Percentiles rank a stretch among this genome's conserved stretches.
These are phyloP conservation scores for Scaptodrosophila latifasciaeformis DNA, from an alignment of 2,888 invertebrate genomes.

Conservation along the genomic window DNA sequence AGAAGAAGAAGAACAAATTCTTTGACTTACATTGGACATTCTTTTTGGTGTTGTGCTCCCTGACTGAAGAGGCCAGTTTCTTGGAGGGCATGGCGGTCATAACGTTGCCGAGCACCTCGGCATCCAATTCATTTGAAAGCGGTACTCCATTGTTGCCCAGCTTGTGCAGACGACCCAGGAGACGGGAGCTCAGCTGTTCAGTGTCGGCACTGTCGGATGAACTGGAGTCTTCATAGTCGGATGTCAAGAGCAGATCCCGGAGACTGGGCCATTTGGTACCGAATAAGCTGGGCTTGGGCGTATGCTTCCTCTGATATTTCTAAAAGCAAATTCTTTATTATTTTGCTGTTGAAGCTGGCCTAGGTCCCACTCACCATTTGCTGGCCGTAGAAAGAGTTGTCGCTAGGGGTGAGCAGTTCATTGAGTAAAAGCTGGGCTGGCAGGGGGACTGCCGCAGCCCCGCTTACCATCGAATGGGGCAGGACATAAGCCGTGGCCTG, in stretches of 20 bases:
- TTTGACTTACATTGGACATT: conserved; percentile 71
- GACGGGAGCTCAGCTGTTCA: conserved; percentile 36
- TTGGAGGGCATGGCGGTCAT: conserved; percentile 51
- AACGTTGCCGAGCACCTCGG: conserved; percentile 28
- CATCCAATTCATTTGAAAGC: conserved; percentile 1
- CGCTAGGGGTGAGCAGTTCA: conserved; percentile 43
- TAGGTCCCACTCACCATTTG: conserved; percentile 39
- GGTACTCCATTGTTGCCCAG: conserved; percentile 32
- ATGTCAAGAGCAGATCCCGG: conserved; percentile 55
- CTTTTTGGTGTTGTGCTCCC: conserved; percentile 71
- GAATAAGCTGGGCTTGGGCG: conserved; percentile 51
- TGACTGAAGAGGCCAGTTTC: conserved; percentile 43
- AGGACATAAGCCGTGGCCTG: conserved; percentile 27
- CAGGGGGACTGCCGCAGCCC: conserved; percentile 18
- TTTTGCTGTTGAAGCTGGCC: conserved; percentile 15
- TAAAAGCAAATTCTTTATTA: conserved; percentile 7
- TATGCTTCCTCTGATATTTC: conserved; percentile 29
- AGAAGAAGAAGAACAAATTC: conserved; percentile 3
- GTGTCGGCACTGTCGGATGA: conserved; percentile 29
- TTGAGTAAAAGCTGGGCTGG: conserved; percentile 47
- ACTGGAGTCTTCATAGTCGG: conserved; percentile 60
- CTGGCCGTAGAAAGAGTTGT: conserved; percentile 40
- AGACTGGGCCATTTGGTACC: conserved; percentile 66
- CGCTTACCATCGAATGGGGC: conserved; percentile 38
- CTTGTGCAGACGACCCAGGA: conserved; percentile 55